Percentiles rank a stretch among this genome's conserved stretches.
These are phyloP conservation scores for Drosophila ustulata DNA, from an alignment of 2,888 invertebrate species.

Conservation along the genomic window DNA sequence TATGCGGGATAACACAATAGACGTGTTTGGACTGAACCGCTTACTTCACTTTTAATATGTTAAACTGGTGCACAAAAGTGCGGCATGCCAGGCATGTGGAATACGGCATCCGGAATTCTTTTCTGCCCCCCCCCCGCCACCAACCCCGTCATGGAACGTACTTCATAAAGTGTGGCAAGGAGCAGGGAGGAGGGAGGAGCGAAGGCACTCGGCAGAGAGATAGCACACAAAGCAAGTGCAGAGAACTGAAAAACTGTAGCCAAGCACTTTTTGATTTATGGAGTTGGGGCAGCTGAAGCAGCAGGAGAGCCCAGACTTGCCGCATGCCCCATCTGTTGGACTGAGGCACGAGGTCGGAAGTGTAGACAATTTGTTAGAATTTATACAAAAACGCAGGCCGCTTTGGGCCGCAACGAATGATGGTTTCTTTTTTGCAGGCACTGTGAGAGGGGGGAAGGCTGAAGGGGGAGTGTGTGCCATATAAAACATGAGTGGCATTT, in stretches of 20 bases:
- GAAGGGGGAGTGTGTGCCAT: constrained; percentile 12
- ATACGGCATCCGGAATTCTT: constrained; percentile 54
- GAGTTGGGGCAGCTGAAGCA: constrained; percentile 11
- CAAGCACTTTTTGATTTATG: constrained; percentile 78
- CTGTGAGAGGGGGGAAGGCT: neutral
- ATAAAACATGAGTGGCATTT: constrained; percentile 78
- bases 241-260: constrained; percentile 78
- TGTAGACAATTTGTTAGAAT: constrained; percentile 81
- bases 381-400: constrained; percentile 74
- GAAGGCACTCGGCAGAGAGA: constrained; percentile 6
- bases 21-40: constrained; percentile 21
- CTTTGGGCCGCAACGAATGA: constrained; percentile 57
- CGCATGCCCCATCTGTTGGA: neutral
- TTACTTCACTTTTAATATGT: constrained; percentile 77
- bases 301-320: constrained; percentile 3
- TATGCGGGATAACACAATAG: constrained; percentile 49
- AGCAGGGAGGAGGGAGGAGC: neutral
- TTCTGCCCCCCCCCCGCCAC: constrained; percentile 1
- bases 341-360: constrained; percentile 63
- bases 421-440: constrained; percentile 23
- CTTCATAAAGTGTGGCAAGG: constrained; percentile 64
- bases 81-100: constrained; percentile 75
- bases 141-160: constrained; percentile 27
- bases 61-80: constrained; percentile 77
- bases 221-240: constrained; percentile 73